Evolutionary conservation across 2,797 vertebrate genomes (phyloP), one percentile per base, ranked within the genome.

Genomic region (Amphiprion clarkii): DNA sequence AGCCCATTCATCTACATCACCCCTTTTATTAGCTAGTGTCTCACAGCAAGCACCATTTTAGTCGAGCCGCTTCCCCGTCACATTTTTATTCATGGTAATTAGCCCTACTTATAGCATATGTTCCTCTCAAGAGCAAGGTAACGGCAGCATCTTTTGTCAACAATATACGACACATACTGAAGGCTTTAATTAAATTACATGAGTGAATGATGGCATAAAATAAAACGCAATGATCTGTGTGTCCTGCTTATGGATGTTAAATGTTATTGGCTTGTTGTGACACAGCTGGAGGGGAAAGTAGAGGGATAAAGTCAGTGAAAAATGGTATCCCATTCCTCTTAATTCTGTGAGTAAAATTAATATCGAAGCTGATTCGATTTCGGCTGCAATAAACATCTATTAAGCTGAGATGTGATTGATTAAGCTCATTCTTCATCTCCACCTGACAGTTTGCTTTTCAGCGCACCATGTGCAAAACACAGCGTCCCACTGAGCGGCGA

Each of bases 331-430:
- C n/a, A 8, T 51, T 14, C 52, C n/a, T 70, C 55, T 27, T 84
- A 86, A 88, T 74, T 64, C 40, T 10, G 78, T 87, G n/a, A 86
- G 76, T 56, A 49, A 80, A 86, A 90, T 74, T 27, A 86, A 89
- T 79, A 84, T 87, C 74, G 51, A 74, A 61, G 67, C n/a, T 78
- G 75, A 92, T 88, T 78, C 7, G 17, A 90, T 93, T 88, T 74
- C 44, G 51, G 57, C 25, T 17, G 78, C 78, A 82, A 85, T 87
- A 88, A 85, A 75, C 75, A 87, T 84, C 84, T 82, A 75, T 90
- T 88, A 65, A 10, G 39, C 16, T 76, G 82, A 83, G 12, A 65
- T 70, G 63, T 0, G 63, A 60, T 71, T 69, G 82, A 93, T 91
- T 90, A 87, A 88, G 78, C 58, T 71, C 83, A 71, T 91, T 78